Base-by-base conservation (phyloP, 2,113 vertebrate species). In the Tychaedon coryphoeus region DNA sequence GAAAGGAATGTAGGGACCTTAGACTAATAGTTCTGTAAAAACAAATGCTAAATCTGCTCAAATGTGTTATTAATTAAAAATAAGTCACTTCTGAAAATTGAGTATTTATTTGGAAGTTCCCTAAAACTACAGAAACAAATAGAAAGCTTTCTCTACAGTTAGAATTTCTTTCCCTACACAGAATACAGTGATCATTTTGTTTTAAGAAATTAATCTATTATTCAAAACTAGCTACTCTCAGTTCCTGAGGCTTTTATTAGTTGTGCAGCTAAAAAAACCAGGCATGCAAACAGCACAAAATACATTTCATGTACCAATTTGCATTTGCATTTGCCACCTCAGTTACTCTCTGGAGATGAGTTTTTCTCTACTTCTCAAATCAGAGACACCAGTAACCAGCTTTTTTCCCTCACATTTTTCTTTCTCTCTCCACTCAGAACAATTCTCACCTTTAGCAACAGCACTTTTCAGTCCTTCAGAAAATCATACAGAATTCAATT, bases 21-120 rank as follows among this genome's bases (percentile, higher is more conserved):
- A 64, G 74, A 92, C 54, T 95, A 90, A 85, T 23, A 93, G 57
- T 93, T 95, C 94, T 89, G 74, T 79, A 82, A 96, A 89, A 96
- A 60, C 84, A 97, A 91, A 95, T 92, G 73, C 67, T 80, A 78
- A 96, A 92, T 66, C 65, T 81, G 67, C 66, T 78, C 60, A 91
- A 65, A 94, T 54, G 84, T 20, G 1, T 10, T 75, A 56, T 96
- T 97, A 88, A 95, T 93, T 95, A 86, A 92, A 96, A 91, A 60
- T 43, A 95, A 79, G 69, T 61, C 86, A 54, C 75, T 95, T 85
- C 80, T 85, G 92, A 90, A 91, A 86, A 84, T 2, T 78, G 50
- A 91, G 75, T n/a, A 86, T 86, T 96, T 93, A 93, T 50, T 76
- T 80, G 40, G 50, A 97, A 72, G 19, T n/a, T 94, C 62, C 67